Evolutionary conservation across 2,888 invertebrate species (phyloP).

Genomic region (Protula sp.): DNA sequence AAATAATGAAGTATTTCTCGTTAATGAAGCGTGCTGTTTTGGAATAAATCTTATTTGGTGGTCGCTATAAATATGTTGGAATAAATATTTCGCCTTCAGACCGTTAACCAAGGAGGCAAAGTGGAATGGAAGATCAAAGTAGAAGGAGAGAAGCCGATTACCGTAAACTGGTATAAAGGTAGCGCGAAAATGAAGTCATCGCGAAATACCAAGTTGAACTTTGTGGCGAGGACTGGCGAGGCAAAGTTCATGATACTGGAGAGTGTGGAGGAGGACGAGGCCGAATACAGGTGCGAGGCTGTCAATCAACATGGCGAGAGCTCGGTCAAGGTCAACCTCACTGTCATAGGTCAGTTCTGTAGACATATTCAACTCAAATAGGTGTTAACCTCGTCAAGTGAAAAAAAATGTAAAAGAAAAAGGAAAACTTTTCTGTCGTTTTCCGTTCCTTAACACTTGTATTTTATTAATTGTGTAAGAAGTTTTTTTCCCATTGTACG

Average conservation of each 20-base stretch:
- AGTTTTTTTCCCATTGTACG: too few species aligned
- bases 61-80: too few species aligned
- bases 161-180: slow-evolving; percentile 50
- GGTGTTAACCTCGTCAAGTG: too few species aligned
- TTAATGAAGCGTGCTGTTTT: too few species aligned
- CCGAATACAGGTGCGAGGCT: slow-evolving; percentile 72
- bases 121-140: slow-evolving; percentile 44
- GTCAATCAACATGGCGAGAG: slow-evolving; percentile 44
- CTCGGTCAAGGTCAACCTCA: slow-evolving; percentile 33
- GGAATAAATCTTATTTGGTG: too few species aligned
- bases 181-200: slow-evolving; percentile 71
- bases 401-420: too few species aligned
- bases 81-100: too few species aligned
- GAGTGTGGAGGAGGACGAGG: slow-evolving; percentile 68
- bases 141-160: slow-evolving; percentile 44
- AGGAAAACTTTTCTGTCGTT: too few species aligned
- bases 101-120: slow-evolving; percentile 38
- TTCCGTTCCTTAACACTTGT: too few species aligned
- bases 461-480: too few species aligned
- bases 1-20: too few species aligned
- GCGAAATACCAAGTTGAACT: slow-evolving; percentile 69
- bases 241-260: slow-evolving; percentile 67
- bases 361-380: background rate
- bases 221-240: slow-evolving; percentile 6
- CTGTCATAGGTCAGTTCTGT: slow-evolving; percentile 44